These are phyloP conservation scores for Acronicta leporina DNA, from an alignment of 2,888 invertebrate species.

Conservation along the genomic window DNA sequence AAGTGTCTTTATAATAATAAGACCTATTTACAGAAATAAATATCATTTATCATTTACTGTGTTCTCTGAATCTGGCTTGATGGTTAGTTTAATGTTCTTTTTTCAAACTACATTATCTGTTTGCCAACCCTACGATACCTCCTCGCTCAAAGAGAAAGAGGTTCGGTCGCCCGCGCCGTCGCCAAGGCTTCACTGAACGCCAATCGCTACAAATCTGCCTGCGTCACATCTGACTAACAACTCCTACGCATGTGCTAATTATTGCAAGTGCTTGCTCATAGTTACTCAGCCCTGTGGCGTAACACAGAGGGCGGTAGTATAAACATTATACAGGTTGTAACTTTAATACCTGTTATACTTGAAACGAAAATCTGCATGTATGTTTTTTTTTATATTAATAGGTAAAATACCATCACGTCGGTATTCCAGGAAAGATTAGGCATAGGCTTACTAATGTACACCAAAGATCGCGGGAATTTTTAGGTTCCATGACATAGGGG, in stretches of 20 bases:
- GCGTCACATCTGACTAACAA: constrained; percentile 45
- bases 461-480: no score
- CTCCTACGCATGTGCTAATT: constrained; percentile 47
- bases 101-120: not conserved
- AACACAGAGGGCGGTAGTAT: constrained; percentile 30
- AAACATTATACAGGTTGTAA: not conserved
- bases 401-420: no score
- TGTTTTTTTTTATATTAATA: no score
- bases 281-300: constrained; percentile 35
- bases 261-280: constrained; percentile 43
- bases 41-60: no score
- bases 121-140: constrained; percentile 16
- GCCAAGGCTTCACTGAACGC: constrained; percentile 33
- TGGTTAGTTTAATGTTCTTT: no score
- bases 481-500: no score
- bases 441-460: no score
- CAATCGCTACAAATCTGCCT: constrained; percentile 23
- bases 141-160: constrained; percentile 38
- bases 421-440: no score
- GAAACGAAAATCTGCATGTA: no score
- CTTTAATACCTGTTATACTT: constrained; percentile 6
- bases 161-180: constrained; percentile 8
- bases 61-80: no score
- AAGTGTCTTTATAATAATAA: no score
- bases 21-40: no score